Evolutionary conservation across 2,797 vertebrate species (phyloP), one percentile per base, ranked within the genome.

Genomic region (Thripadectes ignobilis): DNA sequence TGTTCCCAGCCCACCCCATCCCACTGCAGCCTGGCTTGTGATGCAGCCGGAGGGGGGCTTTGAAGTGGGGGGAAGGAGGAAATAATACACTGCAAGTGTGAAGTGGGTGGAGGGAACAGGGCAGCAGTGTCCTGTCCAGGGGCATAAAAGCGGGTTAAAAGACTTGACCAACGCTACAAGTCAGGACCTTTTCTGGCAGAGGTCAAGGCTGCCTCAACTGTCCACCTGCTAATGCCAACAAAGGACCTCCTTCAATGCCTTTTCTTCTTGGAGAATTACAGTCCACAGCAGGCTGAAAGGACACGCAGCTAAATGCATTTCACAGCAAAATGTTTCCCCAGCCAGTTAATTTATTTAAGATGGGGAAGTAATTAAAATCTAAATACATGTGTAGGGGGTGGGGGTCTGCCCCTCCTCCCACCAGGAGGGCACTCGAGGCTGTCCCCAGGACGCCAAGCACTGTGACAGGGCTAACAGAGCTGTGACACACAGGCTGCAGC

Each of bases 151-250:
- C 52, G 41, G 74, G 87, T 89, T 89, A 89, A 95, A 94, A 96
- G 95, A 94, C 92, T 83, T 92, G 95, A 96, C 86, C 94, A 84
- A 78, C 12, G 95, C 79, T 65, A 80, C 79, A 92, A 96, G 96
- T 94, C 72, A 91, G 96, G 92, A 92, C 92, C 93, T 89, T 65
- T 89, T 55, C 85, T 92, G 91, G 92, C 89, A 77, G 80, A 95
- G 96, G 96, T 94, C 94, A 94, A 95, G 95, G 95, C 97, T 93
- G 96, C 93, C 94, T 90, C 87, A 85, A 88, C 92, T 65, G 93
- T 88, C 96, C 94, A 93, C 97, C 95, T 95, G 94, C 96, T 93
- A 88, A 79, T 91, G 92, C 86, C 89, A 93, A 97, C 97, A 97
- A 96, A 97, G 95, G 95, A 59, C 84, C 93, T 96, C 92, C 92